A percentile compares a stretch with the other conserved stretches of the same genome.
phyloP scores from a whole-genome alignment of 1,140 invertebrate species.

The Papilio dardanus region DNA sequence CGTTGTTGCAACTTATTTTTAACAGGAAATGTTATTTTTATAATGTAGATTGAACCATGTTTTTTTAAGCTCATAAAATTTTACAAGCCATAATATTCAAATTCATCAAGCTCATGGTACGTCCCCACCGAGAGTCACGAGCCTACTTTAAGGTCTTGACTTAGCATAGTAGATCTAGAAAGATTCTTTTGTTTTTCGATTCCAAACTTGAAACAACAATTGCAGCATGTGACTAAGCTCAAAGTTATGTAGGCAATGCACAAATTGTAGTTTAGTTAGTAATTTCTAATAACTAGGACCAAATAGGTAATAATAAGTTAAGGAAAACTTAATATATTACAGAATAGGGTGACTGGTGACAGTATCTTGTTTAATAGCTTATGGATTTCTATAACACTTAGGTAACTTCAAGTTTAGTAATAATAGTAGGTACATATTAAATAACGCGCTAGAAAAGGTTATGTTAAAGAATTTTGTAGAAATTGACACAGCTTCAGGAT shows the following conservation, averaged over 20 bases:
- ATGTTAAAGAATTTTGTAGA: neutral
- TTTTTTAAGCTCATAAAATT: too few species aligned
- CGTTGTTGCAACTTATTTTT: neutral
- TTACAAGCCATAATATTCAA: too few species aligned
- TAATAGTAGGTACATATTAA: neutral
- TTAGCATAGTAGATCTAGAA: neutral
- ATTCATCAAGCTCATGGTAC: neutral
- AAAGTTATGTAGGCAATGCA: neutral
- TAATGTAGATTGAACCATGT: neutral
- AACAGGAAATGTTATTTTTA: constrained; percentile 8
- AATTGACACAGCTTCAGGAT: neutral
- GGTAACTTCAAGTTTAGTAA: neutral
- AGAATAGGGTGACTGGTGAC: neutral
- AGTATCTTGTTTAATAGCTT: neutral
- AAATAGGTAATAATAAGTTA: neutral
- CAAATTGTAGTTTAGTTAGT: neutral
- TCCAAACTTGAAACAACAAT: neutral
- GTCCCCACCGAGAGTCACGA: neutral
- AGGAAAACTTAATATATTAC: neutral
- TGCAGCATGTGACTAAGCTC: neutral
- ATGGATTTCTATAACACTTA: neutral
- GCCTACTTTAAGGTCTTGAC: neutral
- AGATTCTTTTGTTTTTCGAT: neutral
- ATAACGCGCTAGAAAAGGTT: neutral
- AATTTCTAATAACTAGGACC: constrained; percentile 3